Evolutionary conservation across 1,140 invertebrate genomes (phyloP), one percentile per base, ranked within the genome.

Genomic region (Oppia nitens): DNA sequence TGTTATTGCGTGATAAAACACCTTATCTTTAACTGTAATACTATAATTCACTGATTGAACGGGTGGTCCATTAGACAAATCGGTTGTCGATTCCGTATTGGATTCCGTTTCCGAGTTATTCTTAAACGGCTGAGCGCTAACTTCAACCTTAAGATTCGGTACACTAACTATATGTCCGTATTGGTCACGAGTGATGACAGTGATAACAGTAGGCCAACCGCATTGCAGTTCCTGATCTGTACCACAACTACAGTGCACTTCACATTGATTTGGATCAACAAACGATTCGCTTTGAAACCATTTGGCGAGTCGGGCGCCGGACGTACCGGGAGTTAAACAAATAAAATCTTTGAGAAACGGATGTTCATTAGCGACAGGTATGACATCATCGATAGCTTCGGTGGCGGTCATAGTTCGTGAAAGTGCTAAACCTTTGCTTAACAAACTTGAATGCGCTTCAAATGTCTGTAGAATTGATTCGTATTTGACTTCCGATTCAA

Each of bases 271-370:
- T 1, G 90, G 85, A 74, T 95, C 92, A 1, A 96, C 82, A 57
- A 85, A 85, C 11, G 90, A 83, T 66, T 92, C 87, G 0, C 90
- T 89, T 67, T 95, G 88, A 40, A 98, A 71, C 91, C 92, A 96
- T 70, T 86, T 81, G 0, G 91, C 89, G 54, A 98, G 73, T 55
- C 91, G 77, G 27, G 89, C 91, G 0, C 92, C 92, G 62, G 87
- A 88, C 0, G 89, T 91, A 1, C 84, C 86, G 12, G 83, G 77
- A 0, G 81, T 80, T 59, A 87, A 87, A 9, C 80, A 77, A 20
- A 97, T 87, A 66, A 97, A 91, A 71, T 98, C 92, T 50, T 85
- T 81, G 17, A 97, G 79, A 70, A 97, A 98, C 51, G 89, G 79
- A n/a, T 87, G 79, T 68, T 95, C 90, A 72, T 92, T 90, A 25